Evolutionary conservation across 2,113 vertebrate species (phyloP).

Genomic region (Morone chrysops): DNA sequence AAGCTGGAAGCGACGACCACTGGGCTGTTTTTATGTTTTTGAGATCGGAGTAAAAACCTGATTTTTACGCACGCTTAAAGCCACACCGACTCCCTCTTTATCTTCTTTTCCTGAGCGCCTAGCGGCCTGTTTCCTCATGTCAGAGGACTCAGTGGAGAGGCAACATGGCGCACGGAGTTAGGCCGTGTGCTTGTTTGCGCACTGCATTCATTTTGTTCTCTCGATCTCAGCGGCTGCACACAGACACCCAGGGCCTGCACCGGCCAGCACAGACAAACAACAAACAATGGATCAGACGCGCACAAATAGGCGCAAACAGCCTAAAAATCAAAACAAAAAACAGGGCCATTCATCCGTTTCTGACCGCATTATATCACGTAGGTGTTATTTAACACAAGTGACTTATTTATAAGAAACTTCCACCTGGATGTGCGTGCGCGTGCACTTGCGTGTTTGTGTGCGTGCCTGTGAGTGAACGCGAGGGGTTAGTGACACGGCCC

Average conservation of each 20-base stretch:
- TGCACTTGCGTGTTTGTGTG: neutral
- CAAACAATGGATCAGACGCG: neutral
- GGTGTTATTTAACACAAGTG: neutral
- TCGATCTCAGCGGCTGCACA: neutral
- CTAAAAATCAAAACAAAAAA: neutral
- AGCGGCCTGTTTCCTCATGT: conserved; percentile 74
- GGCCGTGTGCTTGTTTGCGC: conserved; percentile 60
- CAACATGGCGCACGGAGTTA: conserved; percentile 78
- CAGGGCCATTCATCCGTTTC: neutral
- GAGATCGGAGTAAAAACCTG: neutral
- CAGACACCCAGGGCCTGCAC: neutral
- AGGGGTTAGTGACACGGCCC: conserved; percentile 80
- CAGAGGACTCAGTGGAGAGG: conserved; percentile 45
- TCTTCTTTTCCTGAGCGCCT: conserved; percentile 50
- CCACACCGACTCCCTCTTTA: neutral
- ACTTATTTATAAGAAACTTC: conserved; percentile 39
- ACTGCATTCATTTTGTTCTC: conserved; percentile 14
- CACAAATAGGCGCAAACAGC: neutral
- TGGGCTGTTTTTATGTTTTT: neutral
- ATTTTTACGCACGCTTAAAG: neutral
- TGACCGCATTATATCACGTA: neutral
- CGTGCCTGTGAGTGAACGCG: conserved; percentile 25
- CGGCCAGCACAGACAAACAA: neutral
- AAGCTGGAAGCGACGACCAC: too few relatives aligned
- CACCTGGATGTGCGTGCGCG: conserved; percentile 59